A percentile compares a stretch with the other conserved stretches of the same genome.
Evolutionary conservation across 2,888 invertebrate genomes (phyloP).

Genomic region (Metopia argyrocephala): DNA sequence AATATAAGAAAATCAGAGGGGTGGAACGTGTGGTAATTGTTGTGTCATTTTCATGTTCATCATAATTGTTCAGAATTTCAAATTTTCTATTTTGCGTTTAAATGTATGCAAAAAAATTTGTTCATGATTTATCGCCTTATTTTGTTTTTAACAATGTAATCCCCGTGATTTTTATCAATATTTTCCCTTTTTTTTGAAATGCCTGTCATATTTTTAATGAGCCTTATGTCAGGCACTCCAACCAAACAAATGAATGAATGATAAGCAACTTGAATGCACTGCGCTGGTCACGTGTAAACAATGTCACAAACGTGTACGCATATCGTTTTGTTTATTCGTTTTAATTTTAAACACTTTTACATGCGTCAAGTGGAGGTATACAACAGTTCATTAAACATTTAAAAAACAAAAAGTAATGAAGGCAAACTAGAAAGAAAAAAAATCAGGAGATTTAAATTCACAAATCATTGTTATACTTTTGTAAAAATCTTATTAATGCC

Average conservation of each 20-base stretch:
- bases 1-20: no score
- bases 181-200: slow-evolving; percentile 62
- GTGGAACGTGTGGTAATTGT: no score
- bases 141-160: slow-evolving; percentile 51
- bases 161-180: slow-evolving; percentile 70
- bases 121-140: background rate
- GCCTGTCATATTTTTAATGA: slow-evolving; percentile 70
- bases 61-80: background rate
- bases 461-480: slow-evolving; percentile 58
- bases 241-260: no score
- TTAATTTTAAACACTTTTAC: slow-evolving; percentile 50
- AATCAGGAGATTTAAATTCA: slow-evolving; percentile 26
- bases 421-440: slow-evolving; percentile 32
- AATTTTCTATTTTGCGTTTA: background rate
- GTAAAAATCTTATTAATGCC: slow-evolving; percentile 17
- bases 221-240: slow-evolving; percentile 44
- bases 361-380: slow-evolving; percentile 59
- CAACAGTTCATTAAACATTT: slow-evolving; percentile 50
- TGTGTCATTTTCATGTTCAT: no score
- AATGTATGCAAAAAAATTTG: background rate
- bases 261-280: slow-evolving; percentile 48
- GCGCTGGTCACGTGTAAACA: slow-evolving; percentile 55
- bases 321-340: slow-evolving; percentile 23
- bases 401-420: slow-evolving; percentile 56
- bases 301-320: slow-evolving; percentile 40